Base-by-base conservation (phyloP, 2,113 vertebrate genomes). In the Amia ocellicauda region DNA sequence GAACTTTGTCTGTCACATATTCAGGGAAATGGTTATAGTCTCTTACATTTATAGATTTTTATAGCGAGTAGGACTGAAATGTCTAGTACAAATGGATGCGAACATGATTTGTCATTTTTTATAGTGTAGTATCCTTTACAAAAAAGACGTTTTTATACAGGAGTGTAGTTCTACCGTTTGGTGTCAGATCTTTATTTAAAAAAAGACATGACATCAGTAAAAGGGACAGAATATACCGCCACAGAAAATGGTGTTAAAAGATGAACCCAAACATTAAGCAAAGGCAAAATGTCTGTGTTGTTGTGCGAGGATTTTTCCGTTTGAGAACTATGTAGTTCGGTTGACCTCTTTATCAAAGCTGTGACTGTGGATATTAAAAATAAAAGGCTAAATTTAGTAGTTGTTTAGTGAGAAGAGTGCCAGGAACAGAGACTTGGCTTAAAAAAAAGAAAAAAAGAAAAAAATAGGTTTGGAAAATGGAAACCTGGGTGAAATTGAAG, bases 401-500 rank as follows among this genome's bases (percentile, higher is more conserved):
- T n/a, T n/a, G n/a, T n/a, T n/a, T n/a, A n/a, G n/a, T n/a, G n/a
- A 43, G 17, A 47, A 49, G 22, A 28, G 24, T 47, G 23, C 23
- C 42, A 59, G 28, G 36, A 24, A 50, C n/a, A 13, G 62, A 65
- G 26, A 36, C 62, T 59, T 56, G 67, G 66, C 67, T 58, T 51
- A 47, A 67, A 58, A 64, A 72, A 60, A 60, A 69, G 42, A 49
- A 27, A 23, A 27, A 63, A n/a, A 69, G 56, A 24, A 20, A 24
- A 22, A 66, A 51, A 55, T 53, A 54, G 45, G 55, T 49, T 51
- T 70, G 64, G 64, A 47, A 67, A 58, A 63, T 68, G 68, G 73
- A 75, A 69, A 72, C 63, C 52, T 57, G 63, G 69, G 68, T 70
- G 67, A 70, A 77, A 64, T 73, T 59, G 52, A 45, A 73, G 63